A percentile compares a stretch with the other conserved stretches of the same genome.
Evolutionary conservation across 1,140 invertebrate species (phyloP).

Genomic region (Panulirus ornatus): DNA sequence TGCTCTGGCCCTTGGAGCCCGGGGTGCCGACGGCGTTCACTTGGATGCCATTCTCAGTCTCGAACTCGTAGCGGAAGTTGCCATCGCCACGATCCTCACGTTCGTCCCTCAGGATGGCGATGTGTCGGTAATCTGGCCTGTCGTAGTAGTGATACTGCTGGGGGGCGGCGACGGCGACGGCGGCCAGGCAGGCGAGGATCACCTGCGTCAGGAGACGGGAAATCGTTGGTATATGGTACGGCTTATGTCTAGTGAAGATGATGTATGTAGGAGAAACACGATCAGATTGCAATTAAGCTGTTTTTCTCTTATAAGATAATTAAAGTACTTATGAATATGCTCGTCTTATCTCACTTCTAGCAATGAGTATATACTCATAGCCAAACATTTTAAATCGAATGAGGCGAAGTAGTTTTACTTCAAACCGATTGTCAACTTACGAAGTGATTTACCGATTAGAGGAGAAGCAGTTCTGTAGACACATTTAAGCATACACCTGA

Average conservation of each 20-base stretch:
- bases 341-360: no score
- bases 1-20: slow-evolving; percentile 1
- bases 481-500: no score
- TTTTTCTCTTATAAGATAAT: no score
- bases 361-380: no score
- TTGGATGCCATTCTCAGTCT: slow-evolving; percentile 15
- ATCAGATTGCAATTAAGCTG: no score
- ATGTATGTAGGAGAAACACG: not conserved
- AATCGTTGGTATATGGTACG: not conserved
- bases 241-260: not conserved
- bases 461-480: no score
- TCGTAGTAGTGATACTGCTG: not conserved
- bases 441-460: no score
- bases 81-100: slow-evolving; percentile 9
- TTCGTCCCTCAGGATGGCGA: slow-evolving; percentile 13
- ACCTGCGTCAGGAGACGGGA: not conserved
- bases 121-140: not conserved
- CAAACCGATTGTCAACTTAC: no score
- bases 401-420: no score
- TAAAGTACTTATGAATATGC: no score
- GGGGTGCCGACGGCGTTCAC: slow-evolving; percentile 14
- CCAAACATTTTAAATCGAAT: no score
- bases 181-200: slow-evolving; percentile 17
- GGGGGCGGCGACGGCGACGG: slow-evolving; percentile 1
- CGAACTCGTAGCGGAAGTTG: slow-evolving; percentile 20